Evolutionary conservation across 2,797 vertebrate genomes (phyloP), one percentile per base, ranked within the genome.

Genomic region (Anguilla marmorata): DNA sequence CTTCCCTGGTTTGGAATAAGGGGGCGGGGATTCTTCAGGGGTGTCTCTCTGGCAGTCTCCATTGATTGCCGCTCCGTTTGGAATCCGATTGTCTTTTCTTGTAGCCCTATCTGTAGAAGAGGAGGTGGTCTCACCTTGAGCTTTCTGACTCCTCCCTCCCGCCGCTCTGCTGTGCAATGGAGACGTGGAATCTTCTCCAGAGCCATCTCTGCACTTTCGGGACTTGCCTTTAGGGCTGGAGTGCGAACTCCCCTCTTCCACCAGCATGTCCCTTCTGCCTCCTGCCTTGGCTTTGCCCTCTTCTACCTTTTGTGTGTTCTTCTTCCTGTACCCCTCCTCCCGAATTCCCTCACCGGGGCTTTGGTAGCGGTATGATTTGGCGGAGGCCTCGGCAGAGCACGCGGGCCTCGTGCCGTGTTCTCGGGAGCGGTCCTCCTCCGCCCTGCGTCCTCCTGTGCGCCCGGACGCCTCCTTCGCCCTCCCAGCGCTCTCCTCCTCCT

Each of bases 401-500:
- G 52, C 24, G 69, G 86, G 82, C 76, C 52, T 79, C 24, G 24
- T 48, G 41, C 21, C 63, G 37, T 50, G 83, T 4, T 84, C 79
- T 19, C 19, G 30, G 79, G 33, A 76, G 37, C 60, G 9, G 48
- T 50, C 19, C 3, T 16, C 16, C 0, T 54, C 27, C 19, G 33
- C 8, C 86, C 33, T 54, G 14, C 33, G 79, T 54, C 82, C 41
- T 9, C 11, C 14, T 27, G 37, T 63, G 1, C 27, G 79, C n/a
- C 48, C 30, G 0, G n/a, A 14, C 1, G n/a, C 37, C 45, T 30
- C 83, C 8, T 66, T 19, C 54, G 12, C 7, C 41, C 14, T n/a
- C 4, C 4, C 21, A 19, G 9, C 54, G n/a, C 45, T 56, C 76
- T n/a, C 86, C 30, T 56, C 96, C 16, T 95, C 96, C 21, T 97